phyloP scores from a whole-genome alignment of 30 jellyfish, hydroid and myxozoan genomes.

The Aurelia sp. region DNA sequence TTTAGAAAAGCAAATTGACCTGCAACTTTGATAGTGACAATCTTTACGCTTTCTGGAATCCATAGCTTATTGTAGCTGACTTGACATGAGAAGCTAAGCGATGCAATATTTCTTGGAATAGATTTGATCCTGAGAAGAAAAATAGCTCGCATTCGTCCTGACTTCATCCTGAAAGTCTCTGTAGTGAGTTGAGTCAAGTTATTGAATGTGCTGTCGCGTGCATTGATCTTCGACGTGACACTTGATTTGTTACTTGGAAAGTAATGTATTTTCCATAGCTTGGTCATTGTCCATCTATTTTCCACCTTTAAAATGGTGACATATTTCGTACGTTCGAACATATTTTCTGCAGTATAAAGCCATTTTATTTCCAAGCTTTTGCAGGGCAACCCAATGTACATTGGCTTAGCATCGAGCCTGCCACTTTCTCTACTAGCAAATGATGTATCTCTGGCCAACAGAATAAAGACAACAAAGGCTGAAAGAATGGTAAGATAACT shows the following conservation, averaged over 20 bases:
- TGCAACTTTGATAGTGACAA: conserved; percentile 20
- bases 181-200: conserved; percentile 32
- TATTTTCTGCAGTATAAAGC: conserved; percentile 18
- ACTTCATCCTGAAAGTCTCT: not conserved
- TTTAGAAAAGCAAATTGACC: not conserved
- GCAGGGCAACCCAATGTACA: conserved; percentile 44
- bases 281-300: too few relatives aligned
- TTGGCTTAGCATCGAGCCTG: conserved; percentile 6
- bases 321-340: too few relatives aligned
- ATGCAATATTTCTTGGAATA: conserved; percentile 33
- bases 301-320: too few relatives aligned
- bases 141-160: not conserved
- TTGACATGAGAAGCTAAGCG: conserved; percentile 8
- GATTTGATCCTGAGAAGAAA: conserved; percentile 9
- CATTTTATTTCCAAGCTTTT: conserved; percentile 13
- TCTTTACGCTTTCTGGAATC: not conserved
- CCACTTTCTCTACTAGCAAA: too few relatives aligned
- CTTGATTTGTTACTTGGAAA: conserved; percentile 7
- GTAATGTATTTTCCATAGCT: conserved; percentile 23
- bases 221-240: not conserved
- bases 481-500: too few relatives aligned
- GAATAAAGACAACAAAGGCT: too few relatives aligned
- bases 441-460: too few relatives aligned
- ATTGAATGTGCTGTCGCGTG: not conserved
- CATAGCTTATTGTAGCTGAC: not conserved